These are phyloP conservation scores for Habropoda laboriosa DNA, from an alignment of 1,140 invertebrate genomes.

Conservation along the genomic window DNA sequence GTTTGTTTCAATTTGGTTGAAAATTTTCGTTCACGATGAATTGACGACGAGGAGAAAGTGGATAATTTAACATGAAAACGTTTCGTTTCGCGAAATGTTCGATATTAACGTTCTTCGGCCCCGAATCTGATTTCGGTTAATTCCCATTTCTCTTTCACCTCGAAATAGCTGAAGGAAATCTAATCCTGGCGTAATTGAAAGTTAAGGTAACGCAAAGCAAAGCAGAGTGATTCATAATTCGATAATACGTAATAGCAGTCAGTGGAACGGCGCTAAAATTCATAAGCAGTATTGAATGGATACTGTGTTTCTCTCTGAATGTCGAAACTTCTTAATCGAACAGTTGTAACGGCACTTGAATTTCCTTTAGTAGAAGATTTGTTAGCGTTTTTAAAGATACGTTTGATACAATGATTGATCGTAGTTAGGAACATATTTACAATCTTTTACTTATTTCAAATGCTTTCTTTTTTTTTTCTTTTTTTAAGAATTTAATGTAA, in stretches of 20 bases:
- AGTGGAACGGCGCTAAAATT: neutral
- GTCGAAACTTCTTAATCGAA: neutral
- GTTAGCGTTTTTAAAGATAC: too few relatives aligned
- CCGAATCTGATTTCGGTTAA: conserved; percentile 13
- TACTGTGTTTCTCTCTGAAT: neutral
- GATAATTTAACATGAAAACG: neutral
- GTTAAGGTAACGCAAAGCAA: conserved; percentile 10
- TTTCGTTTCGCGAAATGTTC: neutral
- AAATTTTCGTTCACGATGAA: too few relatives aligned
- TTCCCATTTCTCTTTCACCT: conserved; percentile 10
- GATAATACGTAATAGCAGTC: neutral
- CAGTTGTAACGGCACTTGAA: neutral
- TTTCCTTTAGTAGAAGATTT: neutral
- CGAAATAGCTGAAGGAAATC: neutral
- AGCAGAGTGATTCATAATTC: conserved; percentile 9
- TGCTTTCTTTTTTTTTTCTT: too few relatives aligned
- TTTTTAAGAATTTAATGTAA: too few relatives aligned
- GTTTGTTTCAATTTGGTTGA: neutral
- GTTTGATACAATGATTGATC: too few relatives aligned
- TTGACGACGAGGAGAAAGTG: neutral
- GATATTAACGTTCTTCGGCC: neutral
- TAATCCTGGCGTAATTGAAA: conserved; percentile 10
- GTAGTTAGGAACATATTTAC: too few relatives aligned
- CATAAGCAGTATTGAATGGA: neutral
- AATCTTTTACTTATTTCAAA: too few relatives aligned